Evolutionary conservation across 2,888 invertebrate genomes (phyloP), one percentile per base, ranked within the genome.

Genomic region (Nezara viridula): DNA sequence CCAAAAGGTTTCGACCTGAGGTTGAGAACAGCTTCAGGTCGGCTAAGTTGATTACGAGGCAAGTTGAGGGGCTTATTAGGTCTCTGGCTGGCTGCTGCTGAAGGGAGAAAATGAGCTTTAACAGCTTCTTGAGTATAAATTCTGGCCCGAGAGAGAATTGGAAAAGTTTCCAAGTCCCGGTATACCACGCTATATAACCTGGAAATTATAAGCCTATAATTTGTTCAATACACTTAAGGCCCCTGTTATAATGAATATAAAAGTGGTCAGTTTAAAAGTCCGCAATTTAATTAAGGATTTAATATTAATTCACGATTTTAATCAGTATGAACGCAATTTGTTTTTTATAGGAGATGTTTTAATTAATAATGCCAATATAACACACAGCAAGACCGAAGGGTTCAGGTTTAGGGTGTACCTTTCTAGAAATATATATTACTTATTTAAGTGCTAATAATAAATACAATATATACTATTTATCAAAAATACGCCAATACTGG

Each of bases 181-280:
- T 16, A 37, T 32, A 32, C 66, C 66, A 7, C 32, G 66, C 66
- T 32, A 66, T 32, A 66, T 66, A 66, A 66, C 66, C 66, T 66
- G 66, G 19, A 66, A 66, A 66, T 66, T 66, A 66, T 66, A 66
- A 66, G 32, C 32, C 66, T 66, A 66, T 66, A 66, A 66, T 66
- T 66, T 66, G 66, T 66, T 66, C 32, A 1, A 66, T 66, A 21
- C 19, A 32, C 32, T 66, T 66, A 32, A 19, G n/a, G 32, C 27
- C 7, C 66, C 0, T 32, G 32, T 66, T 44, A 7, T 66, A 66
- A 66, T 66, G 66, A 66, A 66, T 66, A 66, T 32, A 60, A 60
- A 27, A 27, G 60, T 27, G 27, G 55, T 55, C 24, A n/a, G n/a
- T 55, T 55, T 7, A 27, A 60, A 60, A 27, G 10, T 27, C 12